Evolutionary conservation across 2,888 invertebrate species (phyloP).

Genomic region (Pinctada fucata): DNA sequence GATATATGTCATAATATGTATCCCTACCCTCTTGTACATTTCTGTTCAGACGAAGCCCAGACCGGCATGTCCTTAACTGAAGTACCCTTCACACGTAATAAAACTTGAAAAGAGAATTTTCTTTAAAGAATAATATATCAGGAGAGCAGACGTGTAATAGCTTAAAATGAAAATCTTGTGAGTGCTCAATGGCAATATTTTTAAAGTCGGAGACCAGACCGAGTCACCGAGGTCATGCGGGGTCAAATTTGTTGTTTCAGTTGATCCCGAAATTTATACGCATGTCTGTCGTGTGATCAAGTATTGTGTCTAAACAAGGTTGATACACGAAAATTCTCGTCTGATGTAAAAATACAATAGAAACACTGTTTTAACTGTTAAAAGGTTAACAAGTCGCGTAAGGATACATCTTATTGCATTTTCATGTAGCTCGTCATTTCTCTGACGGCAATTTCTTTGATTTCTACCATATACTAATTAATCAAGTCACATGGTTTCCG

Average conservation of each 20-base stretch:
- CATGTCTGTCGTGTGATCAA: background rate
- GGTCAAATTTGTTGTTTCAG: constrained; percentile 27
- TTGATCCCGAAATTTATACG: constrained; percentile 17
- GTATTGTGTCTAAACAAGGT: background rate
- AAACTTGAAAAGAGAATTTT: background rate
- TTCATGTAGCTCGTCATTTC: constrained; percentile 1
- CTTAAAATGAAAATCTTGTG: background rate
- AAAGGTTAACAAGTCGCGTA: background rate
- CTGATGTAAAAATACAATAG: background rate
- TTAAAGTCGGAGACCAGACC: constrained; percentile 17
- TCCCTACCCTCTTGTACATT: no score
- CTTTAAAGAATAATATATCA: background rate
- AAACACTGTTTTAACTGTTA: background rate
- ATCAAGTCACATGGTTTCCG: background rate
- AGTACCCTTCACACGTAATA: background rate
- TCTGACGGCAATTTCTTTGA: background rate
- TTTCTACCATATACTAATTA: no score
- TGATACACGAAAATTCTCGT: background rate
- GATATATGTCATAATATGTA: no score
- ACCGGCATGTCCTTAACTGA: background rate
- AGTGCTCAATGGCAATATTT: background rate
- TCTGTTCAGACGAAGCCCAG: no score
- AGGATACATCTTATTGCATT: background rate
- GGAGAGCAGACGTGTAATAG: background rate
- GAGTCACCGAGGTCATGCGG: constrained; percentile 6